Evolutionary conservation across 1,140 invertebrate species (phyloP), one percentile per base, ranked within the genome.

Genomic region (Caenorhabditis remanei): DNA sequence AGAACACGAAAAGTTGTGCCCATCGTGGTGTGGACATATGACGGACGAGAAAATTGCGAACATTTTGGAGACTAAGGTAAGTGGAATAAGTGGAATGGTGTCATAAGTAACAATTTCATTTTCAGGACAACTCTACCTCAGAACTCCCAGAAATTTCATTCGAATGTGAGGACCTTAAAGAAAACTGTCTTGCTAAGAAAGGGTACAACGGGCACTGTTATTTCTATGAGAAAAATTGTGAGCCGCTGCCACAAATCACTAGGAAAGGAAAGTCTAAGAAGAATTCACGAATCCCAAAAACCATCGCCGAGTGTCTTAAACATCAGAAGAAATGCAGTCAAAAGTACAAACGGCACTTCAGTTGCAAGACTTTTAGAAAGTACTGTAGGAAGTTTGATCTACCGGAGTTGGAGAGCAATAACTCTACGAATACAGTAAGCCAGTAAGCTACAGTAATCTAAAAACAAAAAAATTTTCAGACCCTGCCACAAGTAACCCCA

Each of bases 121-220:
- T 56, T 46, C 71, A 32, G 46, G 16, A 14, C 0, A 63, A 85
- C 56, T 21, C 61, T 19, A 65, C 32, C 9, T 11, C 43, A 2
- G 40, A 50, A 1, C 8, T 85, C 11, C 21, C 43, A 2, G 61
- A 67, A 41, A 58, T 84, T 1, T 63, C 82, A 58, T 50, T 85
- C n/a, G 50, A 53, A 21, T 85, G 85, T 32, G 24, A 32, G 8
- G 24, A 19, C n/a, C 56, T 85, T 41, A 85, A 75, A 16, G 65
- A 71, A 4, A 75, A 55, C 9, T 85, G 85, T 79, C 21, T 85
- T 5, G 32, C 53, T 16, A 40, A 56, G 50, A 85, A 58, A 11
- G 24, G 32, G 6, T 85, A 55, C 65, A 85, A 85, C 32, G 85
- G 85, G 5, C 50, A 85, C 32, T 85, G 85, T 21, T 85, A 75